Evolutionary conservation across 2,113 vertebrate genomes (phyloP), one percentile per base, ranked within the genome.

Genomic region (Synodontis membranacea): DNA sequence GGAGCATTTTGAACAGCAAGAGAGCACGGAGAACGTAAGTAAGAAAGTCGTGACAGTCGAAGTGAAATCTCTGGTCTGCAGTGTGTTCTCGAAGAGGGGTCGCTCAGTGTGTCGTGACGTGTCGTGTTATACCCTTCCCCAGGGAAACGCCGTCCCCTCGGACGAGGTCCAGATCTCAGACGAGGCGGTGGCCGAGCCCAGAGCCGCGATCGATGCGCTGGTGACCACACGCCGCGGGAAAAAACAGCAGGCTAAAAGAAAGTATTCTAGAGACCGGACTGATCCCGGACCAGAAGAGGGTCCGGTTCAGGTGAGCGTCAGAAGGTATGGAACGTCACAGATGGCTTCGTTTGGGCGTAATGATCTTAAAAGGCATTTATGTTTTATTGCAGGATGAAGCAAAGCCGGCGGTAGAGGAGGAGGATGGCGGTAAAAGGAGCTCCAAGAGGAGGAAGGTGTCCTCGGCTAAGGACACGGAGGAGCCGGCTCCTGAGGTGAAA

Each of bases 141-240:
- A 94, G 93, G 86, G 1, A 0, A 88, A 86, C 10, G 31, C 25
- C 0, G 39, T 5, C 2, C 56, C 42, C 37, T 86, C 60, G 25
- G 2, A 70, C 83, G 82, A 83, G 46, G 87, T 72, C 0, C 50
- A 84, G 56, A 17, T 48, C 25, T 37, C 34, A 4, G 48, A 64
- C 86, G 78, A 84, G 0, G 0, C 34, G 15, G 25, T 2, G 21
- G 46, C 42, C 5, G 48, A 87, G 31, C 31, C 58, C 31, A 37
- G 28, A 66, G 42, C 56, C 60, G 58, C 56, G 50, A 34, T 1
- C 0, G 39, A 50, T 19, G 66, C 80, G 28, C 94, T 93, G 86
- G 87, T 95, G 81, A 96, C 95, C 86, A 96, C 94, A 89, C 94
- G 89, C 5, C 76, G 84, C 76, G 93, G 93, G 62, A 95, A 91